These are phyloP conservation scores for Cardiocondyla obscurior DNA, from an alignment of 1,140 invertebrate genomes.

Conservation along the genomic window DNA sequence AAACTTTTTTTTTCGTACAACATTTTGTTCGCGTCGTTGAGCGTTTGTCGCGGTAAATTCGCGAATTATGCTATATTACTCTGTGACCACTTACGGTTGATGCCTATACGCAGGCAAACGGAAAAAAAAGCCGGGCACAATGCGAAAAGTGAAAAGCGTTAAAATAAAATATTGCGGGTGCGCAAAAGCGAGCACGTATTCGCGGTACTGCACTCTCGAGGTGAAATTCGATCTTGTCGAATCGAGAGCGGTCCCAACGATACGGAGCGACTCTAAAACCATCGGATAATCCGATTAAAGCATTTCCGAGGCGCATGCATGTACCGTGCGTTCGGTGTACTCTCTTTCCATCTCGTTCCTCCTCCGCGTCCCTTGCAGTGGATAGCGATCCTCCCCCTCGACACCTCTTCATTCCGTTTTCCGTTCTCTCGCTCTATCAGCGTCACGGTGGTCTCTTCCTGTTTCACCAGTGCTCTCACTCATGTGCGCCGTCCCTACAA, in stretches of 20 bases:
- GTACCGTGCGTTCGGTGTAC: constrained; percentile 57
- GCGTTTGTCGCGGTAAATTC: not conserved
- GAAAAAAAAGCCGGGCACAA: not conserved
- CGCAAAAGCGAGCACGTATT: not conserved
- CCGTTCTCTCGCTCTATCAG: constrained; percentile 44
- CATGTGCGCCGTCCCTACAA: constrained; percentile 74
- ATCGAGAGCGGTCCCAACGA: constrained; percentile 29
- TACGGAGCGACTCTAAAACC: constrained; percentile 70
- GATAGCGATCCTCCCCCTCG: not conserved
- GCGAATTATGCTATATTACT: not conserved
- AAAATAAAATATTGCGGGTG: constrained; percentile 18
- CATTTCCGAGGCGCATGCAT: constrained; percentile 74
- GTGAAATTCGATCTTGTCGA: constrained; percentile 67
- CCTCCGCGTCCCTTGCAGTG: not conserved
- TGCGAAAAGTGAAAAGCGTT: constrained; percentile 21
- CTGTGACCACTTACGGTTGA: not conserved
- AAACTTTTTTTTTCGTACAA: not conserved
- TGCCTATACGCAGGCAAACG: not conserved
- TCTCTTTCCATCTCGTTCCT: constrained; percentile 46
- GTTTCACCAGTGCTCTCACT: constrained; percentile 17
- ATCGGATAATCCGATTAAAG: constrained; percentile 79
- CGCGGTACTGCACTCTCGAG: constrained; percentile 28
- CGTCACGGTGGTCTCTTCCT: constrained; percentile 7
- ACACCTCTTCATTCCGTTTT: not conserved
- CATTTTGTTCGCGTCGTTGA: not conserved